Base-by-base conservation (phyloP, 2,888 invertebrate species). In the Fragum sueziense region DNA sequence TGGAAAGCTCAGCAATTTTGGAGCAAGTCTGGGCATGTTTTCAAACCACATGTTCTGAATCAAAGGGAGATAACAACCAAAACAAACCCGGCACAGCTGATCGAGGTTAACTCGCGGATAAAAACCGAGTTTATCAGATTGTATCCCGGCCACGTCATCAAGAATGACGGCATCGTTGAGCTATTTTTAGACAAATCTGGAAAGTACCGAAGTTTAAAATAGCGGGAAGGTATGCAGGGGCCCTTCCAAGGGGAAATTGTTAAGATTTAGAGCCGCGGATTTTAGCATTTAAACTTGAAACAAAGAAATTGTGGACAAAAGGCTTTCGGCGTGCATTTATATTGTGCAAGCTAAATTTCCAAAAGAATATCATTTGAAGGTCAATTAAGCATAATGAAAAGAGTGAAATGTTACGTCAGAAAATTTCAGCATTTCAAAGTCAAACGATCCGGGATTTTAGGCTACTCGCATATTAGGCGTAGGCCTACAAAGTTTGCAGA, bases 1-100 rank as follows among this genome's bases (percentile, higher is more conserved):
- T 80, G 84, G 79, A 77, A 41, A 76, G 62, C 73, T 84, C 80
- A 84, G 84, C 84, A 76, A 67, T 62, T 69, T 84, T 74, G n/a
- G 61, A 54, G 22, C 84, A 47, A 54, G 84, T 79, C 80, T 80
- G 74, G 73, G 61, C 84, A 76, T 80, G 84, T 80, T 80, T 76
- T 73, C 47, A 62, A 76, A 61, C 70, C 84, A 80, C 80, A 76
- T 79, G 84, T 71, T 74, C 71, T 37, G 29, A 4, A 27, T 33
- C 6, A 31, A 71, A 70, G 80, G 84, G 84, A 80, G 80, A 61
- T 34, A 69, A 84, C 61, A 65, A 73, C 67, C 74, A 79, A 79
- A 84, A 84, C 74, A 84, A 76, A 70, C 62, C 62, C 47, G 67
- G 70, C 68, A 9, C 37, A 25, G 47, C 2, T 41, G 29, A 37